These are phyloP conservation scores for Cotesia typhae DNA, from an alignment of 1,140 invertebrate species.

Conservation along the genomic window DNA sequence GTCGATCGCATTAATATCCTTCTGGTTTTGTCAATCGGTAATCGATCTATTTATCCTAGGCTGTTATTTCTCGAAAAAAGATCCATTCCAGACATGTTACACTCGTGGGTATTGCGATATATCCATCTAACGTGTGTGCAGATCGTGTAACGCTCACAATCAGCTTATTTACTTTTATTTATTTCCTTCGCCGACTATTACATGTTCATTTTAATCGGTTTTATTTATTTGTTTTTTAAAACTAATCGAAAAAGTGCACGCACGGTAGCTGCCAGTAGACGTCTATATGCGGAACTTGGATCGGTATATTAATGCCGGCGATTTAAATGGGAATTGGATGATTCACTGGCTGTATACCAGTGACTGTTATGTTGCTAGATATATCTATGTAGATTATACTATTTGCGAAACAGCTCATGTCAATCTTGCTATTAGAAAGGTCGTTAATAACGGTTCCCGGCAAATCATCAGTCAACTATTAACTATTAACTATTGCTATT, in stretches of 20 bases:
- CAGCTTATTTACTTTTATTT: too few species aligned
- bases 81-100: slow-evolving; percentile 10
- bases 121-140: neutral
- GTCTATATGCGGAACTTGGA: neutral
- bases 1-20: slow-evolving; percentile 13
- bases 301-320: too few species aligned
- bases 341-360: too few species aligned
- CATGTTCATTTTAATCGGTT: too few species aligned
- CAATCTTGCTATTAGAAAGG: slow-evolving; percentile 21
- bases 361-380: too few species aligned
- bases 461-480: slow-evolving; percentile 21
- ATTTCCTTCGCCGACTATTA: too few species aligned
- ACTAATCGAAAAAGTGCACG: neutral
- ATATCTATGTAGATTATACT: neutral
- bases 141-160: neutral
- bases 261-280: slow-evolving; percentile 5
- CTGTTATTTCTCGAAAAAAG: neutral
- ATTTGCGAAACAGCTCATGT: slow-evolving; percentile 23
- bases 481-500: neutral
- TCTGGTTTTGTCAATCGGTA: slow-evolving; percentile 11
- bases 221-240: slow-evolving; percentile 2
- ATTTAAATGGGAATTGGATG: too few species aligned
- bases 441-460: slow-evolving; percentile 33
- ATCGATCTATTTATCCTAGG: slow-evolving; percentile 24
- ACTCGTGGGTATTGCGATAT: neutral